Percentiles rank a stretch among this genome's conserved stretches.
Evolutionary conservation across 1,140 invertebrate species (phyloP).

Genomic region (Himalopsyche phryganea): DNA sequence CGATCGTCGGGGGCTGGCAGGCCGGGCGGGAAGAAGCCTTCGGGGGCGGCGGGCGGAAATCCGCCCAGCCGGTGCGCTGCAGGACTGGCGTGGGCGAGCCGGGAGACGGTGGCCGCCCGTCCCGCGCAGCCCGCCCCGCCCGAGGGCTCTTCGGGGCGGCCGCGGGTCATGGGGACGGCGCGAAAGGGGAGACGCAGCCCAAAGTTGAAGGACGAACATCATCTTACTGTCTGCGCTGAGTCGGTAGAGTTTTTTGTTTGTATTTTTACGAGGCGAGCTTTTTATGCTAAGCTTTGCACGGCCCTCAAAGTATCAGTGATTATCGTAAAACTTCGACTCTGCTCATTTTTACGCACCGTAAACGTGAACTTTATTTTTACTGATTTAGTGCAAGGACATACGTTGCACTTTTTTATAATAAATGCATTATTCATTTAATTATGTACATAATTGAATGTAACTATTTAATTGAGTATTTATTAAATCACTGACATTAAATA

Average conservation of each 20-base stretch:
- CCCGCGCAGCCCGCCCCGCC: constrained; percentile 28
- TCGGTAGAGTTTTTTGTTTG: constrained; percentile 32
- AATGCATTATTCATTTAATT: no score
- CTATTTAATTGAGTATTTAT: no score
- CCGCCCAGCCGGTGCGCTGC: constrained; percentile 27
- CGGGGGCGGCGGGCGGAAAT: constrained; percentile 38
- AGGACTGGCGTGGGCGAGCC: constrained; percentile 42
- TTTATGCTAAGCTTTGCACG: constrained; percentile 14
- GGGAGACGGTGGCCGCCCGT: constrained; percentile 44
- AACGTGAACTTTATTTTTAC: no score
- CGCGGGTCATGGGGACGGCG: not conserved
- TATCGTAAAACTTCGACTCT: no score
- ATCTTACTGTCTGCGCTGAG: constrained; percentile 31
- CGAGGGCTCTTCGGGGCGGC: constrained; percentile 41
- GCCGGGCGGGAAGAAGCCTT: constrained; percentile 25
- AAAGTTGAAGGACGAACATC: constrained; percentile 33
- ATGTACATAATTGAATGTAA: no score
- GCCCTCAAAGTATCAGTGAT: constrained; percentile 14
- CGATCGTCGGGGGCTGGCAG: constrained; percentile 9
- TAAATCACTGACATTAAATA: no score
- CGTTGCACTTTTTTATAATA: no score
- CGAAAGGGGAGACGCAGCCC: not conserved
- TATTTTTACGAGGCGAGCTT: constrained; percentile 9
- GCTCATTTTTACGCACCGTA: no score
- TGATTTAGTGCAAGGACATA: no score